These are phyloP conservation scores for Drosophila suzukii DNA, from an alignment of 1,140 invertebrate species.

Conservation along the genomic window DNA sequence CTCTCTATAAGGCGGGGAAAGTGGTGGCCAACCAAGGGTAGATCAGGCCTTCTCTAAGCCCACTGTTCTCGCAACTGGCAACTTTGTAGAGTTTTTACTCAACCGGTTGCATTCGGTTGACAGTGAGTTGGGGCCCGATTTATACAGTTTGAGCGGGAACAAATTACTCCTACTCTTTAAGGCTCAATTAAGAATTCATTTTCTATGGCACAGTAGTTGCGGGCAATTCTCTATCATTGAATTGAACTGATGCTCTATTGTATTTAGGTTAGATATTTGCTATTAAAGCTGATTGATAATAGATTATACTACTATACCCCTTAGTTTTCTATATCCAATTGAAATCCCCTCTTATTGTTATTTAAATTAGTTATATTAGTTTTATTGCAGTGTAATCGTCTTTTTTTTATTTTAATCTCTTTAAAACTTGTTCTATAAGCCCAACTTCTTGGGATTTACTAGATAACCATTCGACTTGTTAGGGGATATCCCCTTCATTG, in stretches of 20 bases:
- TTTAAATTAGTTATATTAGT: not conserved
- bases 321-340: too few species aligned
- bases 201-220: not conserved
- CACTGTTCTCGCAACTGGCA: constrained; percentile 5
- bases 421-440: constrained; percentile 35
- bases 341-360: too few species aligned
- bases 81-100: constrained; percentile 17
- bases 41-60: not conserved
- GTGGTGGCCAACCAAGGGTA: constrained; percentile 21
- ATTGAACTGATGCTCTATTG: not conserved
- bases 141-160: constrained; percentile 17
- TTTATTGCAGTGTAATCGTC: not conserved
- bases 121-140: constrained; percentile 23
- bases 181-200: constrained; percentile 8
- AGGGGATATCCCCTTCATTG: constrained; percentile 14
- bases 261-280: not conserved
- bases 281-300: not conserved
- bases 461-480: constrained; percentile 9
- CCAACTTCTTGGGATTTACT: constrained; percentile 24
- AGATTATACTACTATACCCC: not conserved
- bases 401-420: constrained; percentile 15
- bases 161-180: constrained; percentile 13
- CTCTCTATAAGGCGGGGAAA: constrained; percentile 40
- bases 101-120: constrained; percentile 35
- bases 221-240: not conserved